phyloP scores from a whole-genome alignment of 2,113 vertebrate species.

The Malurus alboscapulatus region DNA sequence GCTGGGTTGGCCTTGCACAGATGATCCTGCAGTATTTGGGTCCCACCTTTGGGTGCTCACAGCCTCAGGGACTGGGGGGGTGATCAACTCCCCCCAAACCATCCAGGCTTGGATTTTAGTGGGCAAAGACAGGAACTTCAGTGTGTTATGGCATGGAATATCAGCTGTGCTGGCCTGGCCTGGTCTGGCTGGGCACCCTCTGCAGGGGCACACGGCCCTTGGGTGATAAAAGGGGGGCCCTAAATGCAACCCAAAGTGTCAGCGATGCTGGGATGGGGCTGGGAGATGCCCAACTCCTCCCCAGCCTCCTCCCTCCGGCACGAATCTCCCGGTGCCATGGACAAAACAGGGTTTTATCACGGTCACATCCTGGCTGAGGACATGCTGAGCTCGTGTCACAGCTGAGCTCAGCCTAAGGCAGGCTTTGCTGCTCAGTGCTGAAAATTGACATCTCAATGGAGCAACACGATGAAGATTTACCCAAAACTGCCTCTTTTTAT shows the following conservation, averaged over 20 bases:
- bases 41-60: rapidly evolving
- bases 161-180: neutral
- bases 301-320: neutral
- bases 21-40: rapidly evolving
- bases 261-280: neutral
- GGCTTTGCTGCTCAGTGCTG: neutral
- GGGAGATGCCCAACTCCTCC: neutral
- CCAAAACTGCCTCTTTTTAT: neutral
- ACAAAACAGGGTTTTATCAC: neutral
- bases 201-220: rapidly evolving
- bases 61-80: no score
- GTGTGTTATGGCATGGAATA: rapidly evolving
- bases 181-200: neutral
- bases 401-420: neutral
- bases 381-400: rapidly evolving
- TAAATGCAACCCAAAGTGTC: rapidly evolving
- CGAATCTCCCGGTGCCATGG: rapidly evolving
- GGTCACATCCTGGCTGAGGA: neutral
- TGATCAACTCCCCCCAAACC: neutral
- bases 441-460: rapidly evolving
- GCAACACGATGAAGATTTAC: rapidly evolving
- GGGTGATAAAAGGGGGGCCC: neutral
- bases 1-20: rapidly evolving
- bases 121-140: neutral
- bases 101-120: neutral